These are phyloP conservation scores for Brachyhypopomus occidentalis DNA, from an alignment of 2,113 vertebrate species.

Conservation along the genomic window DNA sequence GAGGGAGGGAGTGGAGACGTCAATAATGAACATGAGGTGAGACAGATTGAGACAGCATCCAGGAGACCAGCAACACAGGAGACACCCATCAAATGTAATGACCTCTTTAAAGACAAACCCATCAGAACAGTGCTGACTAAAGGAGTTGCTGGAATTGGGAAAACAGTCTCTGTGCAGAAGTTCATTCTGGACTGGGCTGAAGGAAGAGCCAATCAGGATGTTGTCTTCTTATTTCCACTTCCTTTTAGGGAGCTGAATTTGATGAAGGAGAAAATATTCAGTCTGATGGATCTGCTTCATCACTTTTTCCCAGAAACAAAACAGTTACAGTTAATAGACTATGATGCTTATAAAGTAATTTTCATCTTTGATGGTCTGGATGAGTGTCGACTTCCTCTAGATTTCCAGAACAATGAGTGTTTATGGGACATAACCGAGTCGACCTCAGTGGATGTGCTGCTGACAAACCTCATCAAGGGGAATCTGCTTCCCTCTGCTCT, in stretches of 20 bases:
- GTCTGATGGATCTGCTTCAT: too few species aligned
- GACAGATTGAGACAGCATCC: constrained; percentile 20
- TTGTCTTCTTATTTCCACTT: constrained; percentile 39
- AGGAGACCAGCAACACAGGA: background rate
- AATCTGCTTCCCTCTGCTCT: too few species aligned
- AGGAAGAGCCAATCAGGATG: constrained; percentile 28
- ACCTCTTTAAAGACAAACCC: constrained; percentile 28
- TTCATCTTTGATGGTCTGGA: too few species aligned
- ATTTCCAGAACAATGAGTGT: too few species aligned
- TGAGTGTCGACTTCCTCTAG: too few species aligned
- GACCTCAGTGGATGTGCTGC: too few species aligned
- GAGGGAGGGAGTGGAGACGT: constrained; percentile 37
- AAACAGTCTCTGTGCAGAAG: constrained; percentile 26
- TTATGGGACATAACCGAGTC: too few species aligned
- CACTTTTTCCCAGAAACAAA: too few species aligned
- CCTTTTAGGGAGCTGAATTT: constrained; percentile 44
- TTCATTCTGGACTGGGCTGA: constrained; percentile 36
- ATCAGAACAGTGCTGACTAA: constrained; percentile 29
- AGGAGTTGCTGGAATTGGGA: constrained; percentile 34
- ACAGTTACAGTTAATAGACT: too few species aligned
- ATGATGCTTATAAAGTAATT: too few species aligned
- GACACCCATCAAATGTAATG: constrained; percentile 24
- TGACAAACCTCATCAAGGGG: too few species aligned
- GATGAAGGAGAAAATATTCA: too few species aligned
- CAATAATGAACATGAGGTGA: constrained; percentile 48